phyloP scores from a whole-genome alignment of 2,113 vertebrate species.

The Pipra filicauda region DNA sequence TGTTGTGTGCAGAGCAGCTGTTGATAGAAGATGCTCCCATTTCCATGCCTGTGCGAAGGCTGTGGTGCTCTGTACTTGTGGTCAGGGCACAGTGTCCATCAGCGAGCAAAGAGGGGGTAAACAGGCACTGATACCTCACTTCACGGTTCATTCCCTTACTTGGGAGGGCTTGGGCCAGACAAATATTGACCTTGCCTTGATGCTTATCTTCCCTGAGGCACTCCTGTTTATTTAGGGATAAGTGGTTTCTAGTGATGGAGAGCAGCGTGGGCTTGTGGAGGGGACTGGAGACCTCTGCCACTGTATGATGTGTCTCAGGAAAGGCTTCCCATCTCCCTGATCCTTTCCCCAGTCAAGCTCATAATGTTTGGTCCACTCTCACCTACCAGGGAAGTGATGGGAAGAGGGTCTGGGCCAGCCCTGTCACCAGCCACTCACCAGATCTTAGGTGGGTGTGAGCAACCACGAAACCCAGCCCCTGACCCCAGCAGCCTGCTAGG shows the following conservation, averaged over 20 bases:
- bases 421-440: neutral
- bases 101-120: neutral
- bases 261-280: neutral
- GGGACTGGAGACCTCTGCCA: neutral
- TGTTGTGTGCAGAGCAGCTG: neutral
- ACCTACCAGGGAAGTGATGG: rapidly evolving
- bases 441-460: neutral
- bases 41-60: neutral
- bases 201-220: neutral
- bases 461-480: neutral
- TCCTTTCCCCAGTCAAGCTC: neutral
- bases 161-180: neutral
- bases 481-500: too few relatives aligned
- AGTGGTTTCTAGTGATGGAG: neutral
- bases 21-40: rapidly evolving
- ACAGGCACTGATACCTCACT: rapidly evolving
- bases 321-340: neutral
- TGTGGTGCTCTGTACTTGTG: neutral
- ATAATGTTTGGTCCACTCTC: neutral
- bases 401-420: neutral
- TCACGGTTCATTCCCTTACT: neutral
- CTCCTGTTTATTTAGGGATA: neutral
- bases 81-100: rapidly evolving
- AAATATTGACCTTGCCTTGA: neutral
- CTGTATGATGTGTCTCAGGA: rapidly evolving